Percentiles rank a stretch among this genome's conserved stretches.
Conservation (phyloP, 2,113 vertebrate species). For the Struthidea cinerea region DNA sequence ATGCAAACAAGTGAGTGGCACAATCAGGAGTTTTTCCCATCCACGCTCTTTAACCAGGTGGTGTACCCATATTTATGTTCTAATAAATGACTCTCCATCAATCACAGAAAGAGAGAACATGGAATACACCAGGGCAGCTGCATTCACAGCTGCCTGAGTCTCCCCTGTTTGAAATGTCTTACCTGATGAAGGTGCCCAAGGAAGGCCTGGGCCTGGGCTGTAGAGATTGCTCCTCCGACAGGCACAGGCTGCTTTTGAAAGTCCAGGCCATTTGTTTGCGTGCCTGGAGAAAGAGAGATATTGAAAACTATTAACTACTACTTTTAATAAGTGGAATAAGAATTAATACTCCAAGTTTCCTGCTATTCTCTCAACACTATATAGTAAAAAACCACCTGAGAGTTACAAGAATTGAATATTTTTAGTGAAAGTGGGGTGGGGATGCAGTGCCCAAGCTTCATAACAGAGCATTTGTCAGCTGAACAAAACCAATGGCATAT, state of each 20-base stretch:
- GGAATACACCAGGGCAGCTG: background rate
- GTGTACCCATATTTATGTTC: background rate
- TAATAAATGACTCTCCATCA: background rate
- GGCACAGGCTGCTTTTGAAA: conserved; percentile 94
- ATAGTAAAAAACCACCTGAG: background rate
- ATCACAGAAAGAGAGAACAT: background rate
- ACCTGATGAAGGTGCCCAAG: conserved; percentile 95
- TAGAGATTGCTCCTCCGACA: conserved; percentile 88
- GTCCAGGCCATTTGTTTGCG: conserved; percentile 97
- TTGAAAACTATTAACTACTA: background rate
- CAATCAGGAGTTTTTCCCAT: background rate
- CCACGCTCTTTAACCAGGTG: background rate
- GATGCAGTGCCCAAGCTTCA: background rate
- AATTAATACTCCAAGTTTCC: background rate
- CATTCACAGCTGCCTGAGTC: background rate
- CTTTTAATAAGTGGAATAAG: background rate
- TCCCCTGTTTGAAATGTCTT: conserved; percentile 4
- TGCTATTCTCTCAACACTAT: background rate
- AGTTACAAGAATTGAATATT: background rate
- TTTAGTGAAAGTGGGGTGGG: background rate
- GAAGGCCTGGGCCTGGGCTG: conserved; percentile 96
- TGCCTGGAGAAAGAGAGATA: conserved; percentile 74
- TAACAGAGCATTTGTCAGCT: background rate
- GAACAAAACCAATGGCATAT: background rate
- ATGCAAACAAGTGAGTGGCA: background rate